Evolutionary conservation across 1,140 invertebrate species (phyloP).

Genomic region (Pseudomyrmex pallidus): DNA sequence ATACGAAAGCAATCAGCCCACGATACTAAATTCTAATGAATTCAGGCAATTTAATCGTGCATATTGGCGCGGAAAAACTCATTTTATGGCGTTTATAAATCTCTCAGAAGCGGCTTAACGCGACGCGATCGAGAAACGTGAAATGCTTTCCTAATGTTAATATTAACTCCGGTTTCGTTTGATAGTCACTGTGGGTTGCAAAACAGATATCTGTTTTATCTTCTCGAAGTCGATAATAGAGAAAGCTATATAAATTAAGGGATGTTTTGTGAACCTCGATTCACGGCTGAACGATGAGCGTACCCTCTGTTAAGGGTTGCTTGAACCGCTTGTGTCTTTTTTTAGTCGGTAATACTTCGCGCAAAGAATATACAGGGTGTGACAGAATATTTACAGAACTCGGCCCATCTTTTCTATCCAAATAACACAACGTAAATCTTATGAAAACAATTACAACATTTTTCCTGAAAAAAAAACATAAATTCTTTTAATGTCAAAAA

Average conservation of each 20-base stretch:
- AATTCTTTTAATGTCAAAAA: neutral
- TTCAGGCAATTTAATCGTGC: conserved; percentile 65
- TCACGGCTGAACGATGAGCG: neutral
- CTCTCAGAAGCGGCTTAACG: conserved; percentile 74
- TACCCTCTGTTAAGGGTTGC: conserved; percentile 47
- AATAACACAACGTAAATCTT: no score
- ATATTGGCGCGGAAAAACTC: conserved; percentile 62
- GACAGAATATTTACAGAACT: neutral
- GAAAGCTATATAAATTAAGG: conserved; percentile 10
- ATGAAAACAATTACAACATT: no score
- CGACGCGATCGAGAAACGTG: conserved; percentile 73
- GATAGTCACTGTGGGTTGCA: conserved; percentile 74
- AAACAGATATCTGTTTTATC: conserved; percentile 59
- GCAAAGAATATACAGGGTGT: conserved; percentile 39
- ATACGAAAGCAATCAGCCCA: conserved; percentile 64
- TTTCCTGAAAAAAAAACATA: neutral
- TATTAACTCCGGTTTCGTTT: conserved; percentile 65
- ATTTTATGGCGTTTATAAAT: conserved; percentile 77
- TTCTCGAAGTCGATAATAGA: conserved; percentile 35
- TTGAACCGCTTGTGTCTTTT: conserved; percentile 47
- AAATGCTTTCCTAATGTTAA: conserved; percentile 71
- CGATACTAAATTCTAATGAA: conserved; percentile 77
- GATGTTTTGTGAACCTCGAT: neutral
- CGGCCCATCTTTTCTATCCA: neutral
- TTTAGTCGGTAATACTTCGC: conserved; percentile 50